These are phyloP conservation scores for Xestia xanthographa DNA, from an alignment of 2,888 invertebrate species.

Conservation along the genomic window DNA sequence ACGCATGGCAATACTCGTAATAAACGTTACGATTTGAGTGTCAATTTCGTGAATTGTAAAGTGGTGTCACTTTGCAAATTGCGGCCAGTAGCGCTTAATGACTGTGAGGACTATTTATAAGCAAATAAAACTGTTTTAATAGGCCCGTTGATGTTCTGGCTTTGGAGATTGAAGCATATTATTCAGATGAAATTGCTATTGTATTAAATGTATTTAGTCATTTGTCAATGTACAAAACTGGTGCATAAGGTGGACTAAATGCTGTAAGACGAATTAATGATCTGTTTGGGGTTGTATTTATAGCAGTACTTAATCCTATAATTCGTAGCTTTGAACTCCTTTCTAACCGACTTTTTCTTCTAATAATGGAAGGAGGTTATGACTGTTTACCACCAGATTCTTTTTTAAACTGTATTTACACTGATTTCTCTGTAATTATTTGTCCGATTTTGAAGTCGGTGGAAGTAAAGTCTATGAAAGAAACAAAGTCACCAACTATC, in stretches of 20 bases:
- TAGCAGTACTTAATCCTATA: not conserved
- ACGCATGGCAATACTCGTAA: slow-evolving; percentile 64
- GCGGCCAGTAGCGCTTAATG: slow-evolving; percentile 55
- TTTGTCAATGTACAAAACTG: not conserved
- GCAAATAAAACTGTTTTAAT: slow-evolving; percentile 60
- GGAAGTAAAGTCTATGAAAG: no score
- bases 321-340: not conserved
- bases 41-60: slow-evolving; percentile 70
- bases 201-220: not conserved
- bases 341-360: no score
- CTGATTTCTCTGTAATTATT: no score
- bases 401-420: no score
- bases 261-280: not conserved
- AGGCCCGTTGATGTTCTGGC: slow-evolving; percentile 13
- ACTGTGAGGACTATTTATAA: slow-evolving; percentile 44
- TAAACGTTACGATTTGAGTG: slow-evolving; percentile 67
- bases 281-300: not conserved
- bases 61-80: slow-evolving; percentile 65
- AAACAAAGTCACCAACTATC: no score
- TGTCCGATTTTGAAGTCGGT: no score
- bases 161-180: slow-evolving; percentile 20
- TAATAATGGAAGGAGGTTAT: no score
- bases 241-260: no score
- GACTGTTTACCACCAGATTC: no score
- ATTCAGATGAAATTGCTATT: not conserved